Base-by-base conservation (phyloP, 2,888 invertebrate genomes). In the Orthonevra nobilis region DNA sequence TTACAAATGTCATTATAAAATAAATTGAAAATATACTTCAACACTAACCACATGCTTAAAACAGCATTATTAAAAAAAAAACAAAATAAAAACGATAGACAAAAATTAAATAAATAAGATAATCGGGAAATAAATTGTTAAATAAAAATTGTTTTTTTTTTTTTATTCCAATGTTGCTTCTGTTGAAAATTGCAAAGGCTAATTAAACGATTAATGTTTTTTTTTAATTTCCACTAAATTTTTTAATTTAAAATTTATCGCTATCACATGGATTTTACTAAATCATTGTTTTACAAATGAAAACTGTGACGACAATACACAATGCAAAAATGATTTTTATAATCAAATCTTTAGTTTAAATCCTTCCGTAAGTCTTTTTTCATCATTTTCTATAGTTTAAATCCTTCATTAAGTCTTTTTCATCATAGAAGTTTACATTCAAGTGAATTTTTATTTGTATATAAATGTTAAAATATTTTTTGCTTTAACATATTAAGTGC, bases 21-120 rank as follows among this genome's bases (percentile, higher is more conserved):
- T 9, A 23, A 60, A 70, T 19, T 15, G 58, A 44, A 52, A 46
- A 30, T 32, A 14, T n/a, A 30, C 20, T 26, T 56, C 28, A 56
- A 60, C 52, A 46, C 61, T 66, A 79, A 68, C 42, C 44, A 40
- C 52, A 81, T 81, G 81, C 81, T 81, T 81, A 81, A 81, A 81
- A 81, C 81, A 81, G 81, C 81, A 81, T 81, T 63, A 44, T 34
- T 15, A 32, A 48, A 48, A 56, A 61, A 54, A 19, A 10, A 30
- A 72, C 54, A 58, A 74, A 42, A 44, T 23, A 23, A 73, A 73
- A 23, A 69, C 56, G 12, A 32, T 28, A 40, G 38, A 3, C 2
- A 17, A 61, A 48, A 50, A 40, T 28, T 19, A 44, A 26, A 42
- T n/a, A 66, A 60, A 17, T 42, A 30, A 54, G 42, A 30, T 38